phyloP scores from a whole-genome alignment of 2,888 invertebrate genomes.

The Kuschelorhynchus macadamiae region DNA sequence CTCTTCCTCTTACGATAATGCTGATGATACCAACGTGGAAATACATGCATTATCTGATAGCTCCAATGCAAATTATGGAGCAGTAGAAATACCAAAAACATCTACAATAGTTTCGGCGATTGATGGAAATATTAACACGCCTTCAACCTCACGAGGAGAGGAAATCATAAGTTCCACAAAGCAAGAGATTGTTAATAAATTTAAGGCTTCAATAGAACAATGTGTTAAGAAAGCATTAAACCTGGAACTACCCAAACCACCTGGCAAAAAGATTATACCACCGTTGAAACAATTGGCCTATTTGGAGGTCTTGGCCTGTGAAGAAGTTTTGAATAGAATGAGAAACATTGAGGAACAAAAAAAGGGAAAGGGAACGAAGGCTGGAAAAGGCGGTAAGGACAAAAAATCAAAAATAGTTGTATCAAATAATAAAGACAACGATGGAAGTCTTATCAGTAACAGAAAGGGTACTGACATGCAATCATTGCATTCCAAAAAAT shows the following conservation, averaged over 20 bases:
- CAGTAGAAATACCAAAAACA: not conserved
- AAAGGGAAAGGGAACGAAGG: not conserved
- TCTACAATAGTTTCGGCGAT: slow-evolving; percentile 3
- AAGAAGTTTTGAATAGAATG: slow-evolving; percentile 8
- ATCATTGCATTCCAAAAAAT: slow-evolving; percentile 3
- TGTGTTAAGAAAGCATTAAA: not conserved
- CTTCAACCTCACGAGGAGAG: not conserved
- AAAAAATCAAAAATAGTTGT: not conserved
- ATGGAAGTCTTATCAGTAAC: not conserved
- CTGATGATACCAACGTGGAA: slow-evolving; percentile 1
- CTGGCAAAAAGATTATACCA: slow-evolving; percentile 5
- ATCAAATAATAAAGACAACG: not conserved
- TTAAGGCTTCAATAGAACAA: slow-evolving; percentile 1
- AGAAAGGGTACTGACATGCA: not conserved
- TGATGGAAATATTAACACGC: slow-evolving; percentile 4
- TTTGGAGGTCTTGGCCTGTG: slow-evolving; percentile 10
- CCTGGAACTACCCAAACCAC: not conserved
- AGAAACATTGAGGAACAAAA: not conserved
- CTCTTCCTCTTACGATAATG: not conserved
- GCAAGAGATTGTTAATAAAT: not conserved
- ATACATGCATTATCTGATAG: not conserved
- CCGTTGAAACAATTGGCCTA: slow-evolving; percentile 12
- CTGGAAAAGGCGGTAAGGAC: not conserved
- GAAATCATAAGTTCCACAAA: not conserved
- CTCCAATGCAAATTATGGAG: not conserved